Evolutionary conservation across 1,140 invertebrate genomes (phyloP), one percentile per base, ranked within the genome.

Genomic region (Philaenus spumarius): DNA sequence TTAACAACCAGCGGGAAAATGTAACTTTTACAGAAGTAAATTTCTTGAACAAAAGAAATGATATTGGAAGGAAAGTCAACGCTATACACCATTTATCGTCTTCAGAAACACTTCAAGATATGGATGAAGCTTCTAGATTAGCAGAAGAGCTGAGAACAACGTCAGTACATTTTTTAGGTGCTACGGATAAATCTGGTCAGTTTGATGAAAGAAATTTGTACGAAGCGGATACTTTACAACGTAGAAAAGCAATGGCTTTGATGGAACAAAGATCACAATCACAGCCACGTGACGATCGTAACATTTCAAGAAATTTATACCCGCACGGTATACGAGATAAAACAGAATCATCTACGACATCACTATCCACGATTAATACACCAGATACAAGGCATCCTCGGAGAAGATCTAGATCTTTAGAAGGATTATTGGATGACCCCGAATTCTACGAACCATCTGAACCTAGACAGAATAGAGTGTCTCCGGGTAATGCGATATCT

Each of bases 131-230:
- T 45, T 79, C 79, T 63, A 78, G 80, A 62, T 71, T 85, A 54
- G 82, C 79, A 0, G 79, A 78, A 1, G 78, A 84, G 59, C 73
- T 83, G n/a, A 74, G 82, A 65, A 82, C 81, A 58, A 81, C 81
- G 0, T 82, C 82, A 0, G 79, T 79, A 14, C 84, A 86, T 65
- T 81, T 86, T 63, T 67, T 87, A 50, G 82, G 78, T 57, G 76
- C 17, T 34, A 77, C 81, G 35, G 82, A 83, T 65, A 85, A 85
- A 71, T 79, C 79, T 66, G 81, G 80, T 15, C 78, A 82, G 46
- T 85, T 88, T 35, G 86, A 89, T 62, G 78, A 84, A 66, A 85
- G 85, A 69, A 89, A 89, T 69, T 80, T 89, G 46, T 89, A 87
- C 60, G 83, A 86, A 68, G 81, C 85, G 1, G 81, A 85, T 51